These are phyloP conservation scores for Stramonita haemastoma DNA, from an alignment of 2,888 invertebrate genomes.

Conservation along the genomic window DNA sequence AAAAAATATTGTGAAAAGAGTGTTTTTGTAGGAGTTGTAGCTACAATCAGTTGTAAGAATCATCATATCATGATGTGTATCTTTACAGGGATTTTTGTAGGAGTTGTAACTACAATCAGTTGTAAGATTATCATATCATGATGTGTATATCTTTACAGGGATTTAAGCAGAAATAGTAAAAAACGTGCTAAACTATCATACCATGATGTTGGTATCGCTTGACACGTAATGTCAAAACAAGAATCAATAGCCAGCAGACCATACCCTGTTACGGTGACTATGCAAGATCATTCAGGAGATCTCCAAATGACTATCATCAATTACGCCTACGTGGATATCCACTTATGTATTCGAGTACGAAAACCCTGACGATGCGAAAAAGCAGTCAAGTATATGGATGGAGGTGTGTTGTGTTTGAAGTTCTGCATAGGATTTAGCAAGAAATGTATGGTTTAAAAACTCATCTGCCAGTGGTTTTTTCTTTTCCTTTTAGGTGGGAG, in stretches of 20 bases:
- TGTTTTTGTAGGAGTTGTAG: no score
- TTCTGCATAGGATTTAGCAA: no score
- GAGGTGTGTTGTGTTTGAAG: conserved; percentile 81
- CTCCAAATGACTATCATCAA: conserved; percentile 91
- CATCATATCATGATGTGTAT: neutral
- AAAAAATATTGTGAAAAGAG: no score
- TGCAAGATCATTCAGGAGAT: conserved; percentile 93
- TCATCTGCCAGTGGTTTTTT: no score
- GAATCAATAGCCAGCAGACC: conserved; percentile 77
- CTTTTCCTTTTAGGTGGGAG: neutral
- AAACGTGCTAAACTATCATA: conserved; percentile 90
- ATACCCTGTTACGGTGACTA: conserved; percentile 80
- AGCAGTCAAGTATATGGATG: conserved; percentile 99
- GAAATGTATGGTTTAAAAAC: no score
- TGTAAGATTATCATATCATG: neutral
- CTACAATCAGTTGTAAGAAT: no score
- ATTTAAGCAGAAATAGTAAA: no score
- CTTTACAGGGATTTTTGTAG: conserved; percentile 5
- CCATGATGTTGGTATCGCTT: conserved; percentile 93
- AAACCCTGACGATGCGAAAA: conserved; percentile 97
- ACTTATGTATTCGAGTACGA: conserved; percentile 97
- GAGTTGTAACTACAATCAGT: no score
- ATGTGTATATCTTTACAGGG: neutral
- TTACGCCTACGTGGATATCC: conserved; percentile 92
- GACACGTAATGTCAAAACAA: conserved; percentile 94